Base-by-base conservation (phyloP, 2,797 vertebrate species). In the Onychomys torridus region DNA sequence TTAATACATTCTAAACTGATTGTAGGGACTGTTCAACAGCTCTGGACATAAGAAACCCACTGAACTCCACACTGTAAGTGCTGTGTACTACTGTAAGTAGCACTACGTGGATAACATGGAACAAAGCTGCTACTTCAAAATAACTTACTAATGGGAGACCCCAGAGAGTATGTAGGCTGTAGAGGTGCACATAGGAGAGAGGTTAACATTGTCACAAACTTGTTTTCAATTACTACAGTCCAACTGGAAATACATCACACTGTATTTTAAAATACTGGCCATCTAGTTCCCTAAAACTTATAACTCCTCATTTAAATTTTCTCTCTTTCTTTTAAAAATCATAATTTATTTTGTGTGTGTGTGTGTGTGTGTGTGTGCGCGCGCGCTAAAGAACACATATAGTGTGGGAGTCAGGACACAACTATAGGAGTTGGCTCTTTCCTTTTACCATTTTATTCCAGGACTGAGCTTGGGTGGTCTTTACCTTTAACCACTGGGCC, bases 301-400 rank as follows among this genome's bases (percentile, higher is more conserved):
- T 79, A 86, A 73, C 8, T 3, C 27, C 13, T 16, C 59, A 46
- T 91, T 96, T 88, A 17, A 93, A 95, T 43, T 65, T 65, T 71
- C 40, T 40, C 69, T 94, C 43, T 96, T 95, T 92, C 17, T 89
- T 87, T 93, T 94, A 93, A 37, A 85, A 97, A 25, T 75, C 14
- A 46, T 34, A 46, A 40, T 76, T 21, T 32, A 23, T 61, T 59
- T 25, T 23, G 21, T 37, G 2, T 37, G 84, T 37, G 43, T 79
- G 63, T 65, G 63, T 32, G 17, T 67, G 13, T 67, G 65, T 67
- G 32, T 37, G 49, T 71, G 4, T 75, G 86, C 37, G 63, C 57
- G 27, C 12, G 27, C 5, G 2, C 14, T 37, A 46, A 84, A 63
- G 37, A 63, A 84, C 40, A 23, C 8, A 29, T 19, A 4, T 16